These are phyloP conservation scores for Cephalopachus bancanus DNA, from an alignment of 2,797 vertebrate genomes.

Conservation along the genomic window DNA sequence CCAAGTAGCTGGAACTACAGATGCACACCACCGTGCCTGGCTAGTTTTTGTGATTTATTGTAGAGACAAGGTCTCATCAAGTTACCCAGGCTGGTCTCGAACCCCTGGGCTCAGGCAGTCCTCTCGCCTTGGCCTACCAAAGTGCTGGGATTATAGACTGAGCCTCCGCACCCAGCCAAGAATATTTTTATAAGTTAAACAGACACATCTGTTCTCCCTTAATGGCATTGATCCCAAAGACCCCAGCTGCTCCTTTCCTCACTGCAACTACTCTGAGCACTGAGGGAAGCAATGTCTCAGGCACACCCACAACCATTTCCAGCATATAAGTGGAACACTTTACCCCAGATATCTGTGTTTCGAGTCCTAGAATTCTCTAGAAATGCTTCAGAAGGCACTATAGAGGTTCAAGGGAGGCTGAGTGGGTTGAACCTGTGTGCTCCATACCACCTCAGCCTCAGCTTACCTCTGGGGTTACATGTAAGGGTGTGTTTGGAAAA, in stretches of 20 bases:
- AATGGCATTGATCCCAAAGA: neutral
- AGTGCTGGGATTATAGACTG: too few relatives aligned
- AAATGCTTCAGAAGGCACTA: neutral
- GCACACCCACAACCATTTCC: neutral
- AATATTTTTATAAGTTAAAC: neutral
- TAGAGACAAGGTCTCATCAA: too few relatives aligned
- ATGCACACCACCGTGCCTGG: too few relatives aligned
- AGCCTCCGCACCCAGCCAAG: neutral
- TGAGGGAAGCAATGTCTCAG: neutral
- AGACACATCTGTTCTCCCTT: neutral
- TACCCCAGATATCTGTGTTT: neutral
- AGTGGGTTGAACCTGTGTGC: neutral
- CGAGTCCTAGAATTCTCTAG: neutral
- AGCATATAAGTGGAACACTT: neutral
- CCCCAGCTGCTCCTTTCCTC: neutral
- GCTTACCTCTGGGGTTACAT: neutral
- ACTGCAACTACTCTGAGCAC: neutral
- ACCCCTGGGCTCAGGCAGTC: too few relatives aligned
- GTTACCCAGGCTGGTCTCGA: too few relatives aligned
- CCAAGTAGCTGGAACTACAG: too few relatives aligned
- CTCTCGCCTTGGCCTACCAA: too few relatives aligned
- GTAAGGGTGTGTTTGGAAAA: neutral
- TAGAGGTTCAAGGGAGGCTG: neutral
- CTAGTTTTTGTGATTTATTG: too few relatives aligned
- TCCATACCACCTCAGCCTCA: neutral